phyloP scores from a whole-genome alignment of 2,888 invertebrate species.

The Flexamia atlantica region DNA sequence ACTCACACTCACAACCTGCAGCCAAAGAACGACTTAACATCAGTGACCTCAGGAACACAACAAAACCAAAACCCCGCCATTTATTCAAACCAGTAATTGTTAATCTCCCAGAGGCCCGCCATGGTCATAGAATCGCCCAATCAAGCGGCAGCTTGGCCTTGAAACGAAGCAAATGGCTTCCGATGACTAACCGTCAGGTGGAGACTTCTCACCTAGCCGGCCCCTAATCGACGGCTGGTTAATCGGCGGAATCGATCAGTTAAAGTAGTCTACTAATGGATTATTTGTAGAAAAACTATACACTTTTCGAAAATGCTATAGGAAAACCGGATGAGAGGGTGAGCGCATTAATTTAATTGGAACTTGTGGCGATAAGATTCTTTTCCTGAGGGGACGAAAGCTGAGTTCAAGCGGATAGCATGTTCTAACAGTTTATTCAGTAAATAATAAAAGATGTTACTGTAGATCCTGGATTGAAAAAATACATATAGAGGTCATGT shows the following conservation, averaged over 20 bases:
- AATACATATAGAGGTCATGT: too few relatives aligned
- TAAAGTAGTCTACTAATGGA: not conserved
- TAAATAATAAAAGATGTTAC: too few relatives aligned
- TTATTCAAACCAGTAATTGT: conserved; percentile 16
- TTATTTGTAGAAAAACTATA: not conserved
- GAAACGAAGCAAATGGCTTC: not conserved
- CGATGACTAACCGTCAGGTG: conserved; percentile 13
- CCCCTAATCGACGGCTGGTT: not conserved
- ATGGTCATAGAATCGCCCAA: not conserved
- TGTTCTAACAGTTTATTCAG: too few relatives aligned
- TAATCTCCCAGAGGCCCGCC: not conserved
- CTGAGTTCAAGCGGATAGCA: too few relatives aligned
- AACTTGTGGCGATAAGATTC: too few relatives aligned
- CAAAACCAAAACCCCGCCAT: not conserved
- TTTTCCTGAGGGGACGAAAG: too few relatives aligned
- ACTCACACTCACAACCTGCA: too few relatives aligned
- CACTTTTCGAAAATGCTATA: not conserved
- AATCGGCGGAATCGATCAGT: not conserved
- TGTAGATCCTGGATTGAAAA: too few relatives aligned
- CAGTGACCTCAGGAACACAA: too few relatives aligned
- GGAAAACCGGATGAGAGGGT: not conserved
- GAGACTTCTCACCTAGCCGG: not conserved
- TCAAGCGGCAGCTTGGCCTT: not conserved
- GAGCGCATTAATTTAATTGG: too few relatives aligned
- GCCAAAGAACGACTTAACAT: too few relatives aligned